phyloP scores from a whole-genome alignment of 1,140 invertebrate genomes.

The Capitella teleta region DNA sequence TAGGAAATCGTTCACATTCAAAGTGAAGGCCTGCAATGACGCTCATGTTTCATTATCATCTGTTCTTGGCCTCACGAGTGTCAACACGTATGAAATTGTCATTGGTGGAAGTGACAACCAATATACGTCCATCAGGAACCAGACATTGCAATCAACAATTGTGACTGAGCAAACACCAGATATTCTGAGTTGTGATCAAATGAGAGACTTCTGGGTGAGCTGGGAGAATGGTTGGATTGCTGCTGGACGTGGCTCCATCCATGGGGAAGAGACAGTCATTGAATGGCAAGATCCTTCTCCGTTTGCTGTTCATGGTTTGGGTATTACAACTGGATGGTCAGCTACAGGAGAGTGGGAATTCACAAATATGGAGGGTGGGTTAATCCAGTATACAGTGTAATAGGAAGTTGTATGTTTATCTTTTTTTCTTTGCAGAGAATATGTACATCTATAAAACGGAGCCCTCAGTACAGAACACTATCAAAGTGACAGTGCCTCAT shows the following conservation, averaged over 20 bases:
- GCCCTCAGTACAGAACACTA: too few species aligned
- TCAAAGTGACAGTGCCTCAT: too few species aligned
- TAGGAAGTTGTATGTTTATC: too few species aligned
- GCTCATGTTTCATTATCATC: neutral
- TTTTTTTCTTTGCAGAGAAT: too few species aligned
- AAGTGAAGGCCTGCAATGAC: neutral
- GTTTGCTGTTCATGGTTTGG: neutral
- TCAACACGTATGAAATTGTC: neutral
- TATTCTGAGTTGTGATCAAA: neutral
- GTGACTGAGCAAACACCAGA: neutral
- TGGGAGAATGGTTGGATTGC: neutral
- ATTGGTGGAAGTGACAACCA: neutral
- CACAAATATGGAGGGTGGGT: neutral
- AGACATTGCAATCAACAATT: too few species aligned
- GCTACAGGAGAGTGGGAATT: neutral
- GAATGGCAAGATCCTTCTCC: neutral
- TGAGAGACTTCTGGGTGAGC: constrained; percentile 1
- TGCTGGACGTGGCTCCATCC: neutral
- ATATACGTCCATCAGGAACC: neutral
- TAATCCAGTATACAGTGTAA: too few species aligned
- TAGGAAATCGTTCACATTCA: too few species aligned
- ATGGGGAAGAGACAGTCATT: neutral
- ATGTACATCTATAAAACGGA: too few species aligned
- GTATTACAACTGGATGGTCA: neutral
- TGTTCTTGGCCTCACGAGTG: neutral